These are phyloP conservation scores for Plodia interpunctella DNA, from an alignment of 1,140 invertebrate genomes.

Conservation along the genomic window DNA sequence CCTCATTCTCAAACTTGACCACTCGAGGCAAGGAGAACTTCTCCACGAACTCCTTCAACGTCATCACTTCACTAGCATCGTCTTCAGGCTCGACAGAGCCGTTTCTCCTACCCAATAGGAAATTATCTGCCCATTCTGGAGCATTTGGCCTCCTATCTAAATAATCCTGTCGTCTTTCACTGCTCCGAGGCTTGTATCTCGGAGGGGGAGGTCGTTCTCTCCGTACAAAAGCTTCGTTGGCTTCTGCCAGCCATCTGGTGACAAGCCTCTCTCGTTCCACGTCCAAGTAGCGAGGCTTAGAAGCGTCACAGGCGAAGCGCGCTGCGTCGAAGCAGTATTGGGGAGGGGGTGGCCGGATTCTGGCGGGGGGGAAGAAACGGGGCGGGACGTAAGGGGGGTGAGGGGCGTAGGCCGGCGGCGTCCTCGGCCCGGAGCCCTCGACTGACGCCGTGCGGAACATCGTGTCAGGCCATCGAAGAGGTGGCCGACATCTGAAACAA, in stretches of 20 bases:
- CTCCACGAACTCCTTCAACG: slow-evolving; percentile 76
- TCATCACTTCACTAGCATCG: slow-evolving; percentile 66
- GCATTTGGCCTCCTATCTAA: slow-evolving; percentile 61
- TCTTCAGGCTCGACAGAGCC: slow-evolving; percentile 65
- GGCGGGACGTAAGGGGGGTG: slow-evolving; percentile 56
- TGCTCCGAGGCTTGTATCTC: slow-evolving; percentile 63
- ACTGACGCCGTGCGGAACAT: slow-evolving; percentile 72
- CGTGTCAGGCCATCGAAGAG: slow-evolving; percentile 62
- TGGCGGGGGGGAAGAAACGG: slow-evolving; percentile 57
- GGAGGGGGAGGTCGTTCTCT: slow-evolving; percentile 60
- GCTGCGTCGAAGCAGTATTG: slow-evolving; percentile 75
- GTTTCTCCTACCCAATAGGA: slow-evolving; percentile 59
- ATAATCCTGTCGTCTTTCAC: slow-evolving; percentile 58
- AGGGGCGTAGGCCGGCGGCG: slow-evolving; percentile 65
- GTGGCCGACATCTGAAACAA: slow-evolving; percentile 48
- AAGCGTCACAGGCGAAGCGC: slow-evolving; percentile 70
- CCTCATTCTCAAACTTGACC: slow-evolving; percentile 73
- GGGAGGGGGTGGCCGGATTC: slow-evolving; percentile 63
- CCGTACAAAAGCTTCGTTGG: slow-evolving; percentile 67
- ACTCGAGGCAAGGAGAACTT: slow-evolving; percentile 78
- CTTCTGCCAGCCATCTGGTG: slow-evolving; percentile 73
- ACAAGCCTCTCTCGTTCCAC: slow-evolving; percentile 69
- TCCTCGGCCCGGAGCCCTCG: slow-evolving; percentile 68
- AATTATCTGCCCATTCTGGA: slow-evolving; percentile 73
- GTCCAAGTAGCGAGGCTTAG: slow-evolving; percentile 68